Conservation (phyloP, 2,888 invertebrate species). For the Agrochola circellaris region DNA sequence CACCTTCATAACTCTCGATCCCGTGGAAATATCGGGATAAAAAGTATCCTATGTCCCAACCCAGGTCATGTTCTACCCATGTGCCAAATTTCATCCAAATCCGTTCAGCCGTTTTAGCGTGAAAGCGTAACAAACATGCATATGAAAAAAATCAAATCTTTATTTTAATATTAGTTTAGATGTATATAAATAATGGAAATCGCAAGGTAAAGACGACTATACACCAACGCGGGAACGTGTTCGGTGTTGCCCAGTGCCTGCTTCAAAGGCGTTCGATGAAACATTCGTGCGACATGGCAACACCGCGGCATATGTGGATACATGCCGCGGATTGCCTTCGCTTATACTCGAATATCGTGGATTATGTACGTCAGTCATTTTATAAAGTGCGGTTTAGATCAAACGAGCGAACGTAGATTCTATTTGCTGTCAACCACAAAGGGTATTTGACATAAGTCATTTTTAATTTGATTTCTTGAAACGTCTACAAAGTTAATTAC, state of each 20-base stretch:
- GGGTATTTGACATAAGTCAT: too few species aligned
- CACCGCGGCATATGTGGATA: slow-evolving; percentile 41
- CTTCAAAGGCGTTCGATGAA: slow-evolving; percentile 31
- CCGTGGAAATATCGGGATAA: too few species aligned
- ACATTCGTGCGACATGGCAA: slow-evolving; percentile 34
- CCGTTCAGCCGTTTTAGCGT: too few species aligned
- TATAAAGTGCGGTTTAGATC: background rate
- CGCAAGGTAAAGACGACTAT: slow-evolving; percentile 25
- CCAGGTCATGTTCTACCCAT: too few species aligned
- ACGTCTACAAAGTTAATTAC: too few species aligned
- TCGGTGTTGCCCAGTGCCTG: slow-evolving; percentile 32
- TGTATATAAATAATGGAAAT: slow-evolving; percentile 6
- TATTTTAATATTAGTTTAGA: too few species aligned
- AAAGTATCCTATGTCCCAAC: too few species aligned
- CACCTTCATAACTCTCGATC: too few species aligned
- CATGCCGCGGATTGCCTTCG: slow-evolving; percentile 39
- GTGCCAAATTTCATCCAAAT: too few species aligned
- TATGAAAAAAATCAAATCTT: too few species aligned
- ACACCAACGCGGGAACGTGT: slow-evolving; percentile 29
- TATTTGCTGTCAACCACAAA: background rate
- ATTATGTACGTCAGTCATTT: slow-evolving; percentile 33
- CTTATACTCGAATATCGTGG: slow-evolving; percentile 22
- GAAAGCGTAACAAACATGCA: too few species aligned
- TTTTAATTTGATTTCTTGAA: too few species aligned
- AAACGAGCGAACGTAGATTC: background rate